A percentile compares a stretch with the other conserved stretches of the same genome.
Conservation (phyloP, 2,888 invertebrate species). For the Ethmia dodecea region DNA sequence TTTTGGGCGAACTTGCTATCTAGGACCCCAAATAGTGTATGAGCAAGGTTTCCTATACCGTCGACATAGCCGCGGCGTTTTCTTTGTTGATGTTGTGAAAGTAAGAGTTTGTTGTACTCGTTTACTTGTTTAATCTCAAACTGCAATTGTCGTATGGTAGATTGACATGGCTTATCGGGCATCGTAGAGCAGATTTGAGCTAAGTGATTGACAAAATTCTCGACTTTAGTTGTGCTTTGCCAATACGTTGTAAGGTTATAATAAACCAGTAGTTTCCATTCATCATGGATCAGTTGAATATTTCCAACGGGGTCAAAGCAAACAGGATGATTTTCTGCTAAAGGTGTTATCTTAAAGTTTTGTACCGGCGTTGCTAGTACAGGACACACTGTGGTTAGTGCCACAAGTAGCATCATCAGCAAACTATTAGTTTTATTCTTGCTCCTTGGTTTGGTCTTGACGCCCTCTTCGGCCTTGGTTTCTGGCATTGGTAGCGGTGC, state of each 20-base stretch:
- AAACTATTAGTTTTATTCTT: background rate
- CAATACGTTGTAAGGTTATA: constrained; percentile 14
- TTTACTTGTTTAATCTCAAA: too few species aligned
- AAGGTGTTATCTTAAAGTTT: background rate
- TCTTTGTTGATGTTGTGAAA: too few species aligned
- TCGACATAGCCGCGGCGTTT: too few species aligned
- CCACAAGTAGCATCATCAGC: background rate
- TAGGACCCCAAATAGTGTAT: constrained; percentile 2
- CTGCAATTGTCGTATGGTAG: too few species aligned
- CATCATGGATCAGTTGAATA: constrained; percentile 11
- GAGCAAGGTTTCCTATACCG: background rate
- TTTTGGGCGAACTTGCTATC: constrained; percentile 2
- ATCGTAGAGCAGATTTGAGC: background rate
- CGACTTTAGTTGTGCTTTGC: constrained; percentile 7
- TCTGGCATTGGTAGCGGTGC: constrained; percentile 6
- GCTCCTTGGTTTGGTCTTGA: background rate
- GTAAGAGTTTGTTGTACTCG: too few species aligned
- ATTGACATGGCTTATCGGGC: background rate
- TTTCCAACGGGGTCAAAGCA: constrained; percentile 15
- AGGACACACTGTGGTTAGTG: background rate
- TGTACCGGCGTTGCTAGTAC: background rate
- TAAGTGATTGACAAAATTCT: background rate
- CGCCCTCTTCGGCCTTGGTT: background rate
- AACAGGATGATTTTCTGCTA: background rate
- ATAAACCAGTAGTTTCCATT: constrained; percentile 16